These are phyloP conservation scores for Picus viridis DNA, from an alignment of 2,797 vertebrate genomes.

Conservation along the genomic window DNA sequence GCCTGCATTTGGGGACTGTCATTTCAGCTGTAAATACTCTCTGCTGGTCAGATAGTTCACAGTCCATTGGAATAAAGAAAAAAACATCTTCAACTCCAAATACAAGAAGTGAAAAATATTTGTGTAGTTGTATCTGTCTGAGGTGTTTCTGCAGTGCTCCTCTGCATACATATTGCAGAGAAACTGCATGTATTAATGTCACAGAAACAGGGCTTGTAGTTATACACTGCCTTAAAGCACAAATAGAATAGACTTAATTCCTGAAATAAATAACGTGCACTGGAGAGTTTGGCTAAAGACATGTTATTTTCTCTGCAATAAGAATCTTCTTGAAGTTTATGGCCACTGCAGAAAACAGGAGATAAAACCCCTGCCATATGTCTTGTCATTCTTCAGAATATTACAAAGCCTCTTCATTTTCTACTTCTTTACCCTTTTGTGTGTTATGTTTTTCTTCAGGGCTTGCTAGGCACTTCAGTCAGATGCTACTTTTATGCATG, in stretches of 20 bases:
- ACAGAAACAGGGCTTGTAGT: not conserved
- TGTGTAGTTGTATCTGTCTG: not conserved
- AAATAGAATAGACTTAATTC: not conserved
- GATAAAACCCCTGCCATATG: not conserved
- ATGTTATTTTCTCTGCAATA: conserved; percentile 27
- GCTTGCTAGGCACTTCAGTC: not conserved
- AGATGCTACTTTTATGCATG: not conserved
- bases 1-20: not conserved
- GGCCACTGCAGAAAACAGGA: not conserved
- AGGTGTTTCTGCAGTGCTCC: not conserved
- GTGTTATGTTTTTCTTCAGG: not conserved
- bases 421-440: not conserved
- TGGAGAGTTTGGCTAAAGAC: conserved; percentile 13
- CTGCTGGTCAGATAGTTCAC: not conserved
- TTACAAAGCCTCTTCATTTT: not conserved
- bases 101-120: not conserved
- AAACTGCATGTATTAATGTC: not conserved
- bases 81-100: not conserved
- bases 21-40: not conserved
- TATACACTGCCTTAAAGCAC: not conserved
- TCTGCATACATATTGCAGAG: not conserved
- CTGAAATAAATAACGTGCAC: conserved; percentile 3
- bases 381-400: not conserved
- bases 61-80: not conserved
- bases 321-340: not conserved